These are phyloP conservation scores for Seriola quinqueradiata DNA, from an alignment of 2,113 vertebrate genomes.

Conservation along the genomic window DNA sequence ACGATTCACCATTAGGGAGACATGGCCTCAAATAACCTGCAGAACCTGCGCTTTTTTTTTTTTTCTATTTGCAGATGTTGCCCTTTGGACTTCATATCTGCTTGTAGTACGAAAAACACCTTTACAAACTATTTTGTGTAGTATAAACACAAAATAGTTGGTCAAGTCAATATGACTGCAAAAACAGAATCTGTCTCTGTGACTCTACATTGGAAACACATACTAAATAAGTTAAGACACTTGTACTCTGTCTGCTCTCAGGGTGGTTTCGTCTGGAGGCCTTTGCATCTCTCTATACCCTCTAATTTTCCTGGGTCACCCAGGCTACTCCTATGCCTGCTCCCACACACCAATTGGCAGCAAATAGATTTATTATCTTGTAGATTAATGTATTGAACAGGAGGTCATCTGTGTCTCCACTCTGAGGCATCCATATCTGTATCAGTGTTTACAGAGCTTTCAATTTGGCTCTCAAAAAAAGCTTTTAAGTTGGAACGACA, in stretches of 20 bases:
- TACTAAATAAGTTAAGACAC: neutral
- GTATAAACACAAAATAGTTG: no score
- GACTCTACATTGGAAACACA: neutral
- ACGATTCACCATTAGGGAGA: slow-evolving; percentile 18
- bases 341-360: slow-evolving; percentile 38
- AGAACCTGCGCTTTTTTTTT: slow-evolving; percentile 4
- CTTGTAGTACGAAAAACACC: neutral
- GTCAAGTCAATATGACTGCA: neutral
- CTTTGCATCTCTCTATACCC: slow-evolving; percentile 15
- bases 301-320: slow-evolving; percentile 56
- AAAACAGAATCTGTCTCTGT: neutral
- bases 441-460: slow-evolving; percentile 42
- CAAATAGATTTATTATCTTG: slow-evolving; percentile 58
- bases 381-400: slow-evolving; percentile 36
- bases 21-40: slow-evolving; percentile 37
- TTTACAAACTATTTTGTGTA: neutral
- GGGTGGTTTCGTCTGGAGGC: slow-evolving; percentile 30
- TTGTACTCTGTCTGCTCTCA: slow-evolving; percentile 6
- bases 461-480: slow-evolving; percentile 16
- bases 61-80: slow-evolving; percentile 21
- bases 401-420: slow-evolving; percentile 16
- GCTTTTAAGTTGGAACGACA: slow-evolving; percentile 41
- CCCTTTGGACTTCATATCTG: neutral
- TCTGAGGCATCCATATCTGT: slow-evolving; percentile 26
- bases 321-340: slow-evolving; percentile 24